A percentile compares a stretch with the other conserved stretches of the same genome.
Conservation (phyloP, 2,113 vertebrate genomes). For the Chaetura pelagica region DNA sequence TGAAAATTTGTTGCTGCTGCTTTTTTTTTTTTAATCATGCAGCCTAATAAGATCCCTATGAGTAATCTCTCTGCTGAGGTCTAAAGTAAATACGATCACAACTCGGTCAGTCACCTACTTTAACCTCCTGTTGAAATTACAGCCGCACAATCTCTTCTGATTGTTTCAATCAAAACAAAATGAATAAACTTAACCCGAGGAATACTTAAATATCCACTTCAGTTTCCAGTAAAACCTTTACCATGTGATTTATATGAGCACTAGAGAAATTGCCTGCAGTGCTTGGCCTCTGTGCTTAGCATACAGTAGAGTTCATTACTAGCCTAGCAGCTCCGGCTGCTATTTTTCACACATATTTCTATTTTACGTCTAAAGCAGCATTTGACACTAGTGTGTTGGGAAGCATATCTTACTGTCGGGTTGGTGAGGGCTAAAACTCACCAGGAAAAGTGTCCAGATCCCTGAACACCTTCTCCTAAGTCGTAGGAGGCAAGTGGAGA, state of each 20-base stretch:
- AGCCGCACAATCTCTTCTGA: constrained; percentile 71
- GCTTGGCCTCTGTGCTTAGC: constrained; percentile 74
- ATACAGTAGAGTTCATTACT: constrained; percentile 76
- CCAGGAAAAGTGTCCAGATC: not conserved
- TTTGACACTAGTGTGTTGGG: too few species aligned
- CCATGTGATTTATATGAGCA: constrained; percentile 76
- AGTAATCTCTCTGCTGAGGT: constrained; percentile 71
- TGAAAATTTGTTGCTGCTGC: constrained; percentile 68
- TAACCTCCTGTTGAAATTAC: constrained; percentile 77
- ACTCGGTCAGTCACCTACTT: constrained; percentile 73
- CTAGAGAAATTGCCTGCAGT: constrained; percentile 78
- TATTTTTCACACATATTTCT: not conserved
- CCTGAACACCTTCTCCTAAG: not conserved
- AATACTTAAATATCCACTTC: constrained; percentile 77
- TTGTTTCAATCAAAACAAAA: constrained; percentile 81
- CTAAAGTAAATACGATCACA: constrained; percentile 70
- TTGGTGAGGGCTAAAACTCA: not conserved
- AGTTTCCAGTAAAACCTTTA: constrained; percentile 74
- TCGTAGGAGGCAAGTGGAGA: accelerated
- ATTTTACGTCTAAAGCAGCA: not conserved
- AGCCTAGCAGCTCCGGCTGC: constrained; percentile 2
- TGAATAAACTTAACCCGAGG: constrained; percentile 28
- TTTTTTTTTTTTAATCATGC: constrained; percentile 74
- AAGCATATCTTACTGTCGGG: not conserved
- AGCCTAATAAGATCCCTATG: constrained; percentile 73